Evolutionary conservation across 2,797 vertebrate species (phyloP).

Genomic region (Glossophaga mutica): DNA sequence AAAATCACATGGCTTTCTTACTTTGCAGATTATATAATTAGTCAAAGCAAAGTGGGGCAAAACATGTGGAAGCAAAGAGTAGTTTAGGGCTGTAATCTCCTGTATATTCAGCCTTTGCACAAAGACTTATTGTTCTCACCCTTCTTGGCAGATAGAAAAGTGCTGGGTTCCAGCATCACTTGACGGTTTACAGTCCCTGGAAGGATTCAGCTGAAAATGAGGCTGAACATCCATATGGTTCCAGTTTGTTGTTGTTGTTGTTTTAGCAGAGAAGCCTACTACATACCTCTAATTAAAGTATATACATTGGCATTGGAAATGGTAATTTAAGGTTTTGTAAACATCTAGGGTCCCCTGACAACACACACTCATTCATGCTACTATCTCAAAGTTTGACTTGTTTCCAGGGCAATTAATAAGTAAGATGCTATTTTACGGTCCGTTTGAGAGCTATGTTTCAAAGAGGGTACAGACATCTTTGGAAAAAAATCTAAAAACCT

Average conservation of each 20-base stretch:
- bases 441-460: background rate
- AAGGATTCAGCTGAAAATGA: constrained; percentile 46
- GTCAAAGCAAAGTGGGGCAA: constrained; percentile 8
- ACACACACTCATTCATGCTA: constrained; percentile 11
- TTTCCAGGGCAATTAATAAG: background rate
- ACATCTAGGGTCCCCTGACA: background rate
- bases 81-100: background rate
- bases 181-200: constrained; percentile 38
- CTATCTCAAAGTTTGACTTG: constrained; percentile 4
- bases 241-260: background rate
- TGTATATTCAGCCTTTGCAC: constrained; percentile 33
- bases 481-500: background rate
- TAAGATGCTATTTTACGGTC: background rate
- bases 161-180: constrained; percentile 8
- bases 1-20: constrained; percentile 15
- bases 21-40: constrained; percentile 26
- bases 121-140: constrained; percentile 43
- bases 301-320: background rate
- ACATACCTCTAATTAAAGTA: constrained; percentile 35
- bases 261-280: background rate
- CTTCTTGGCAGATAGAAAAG: constrained; percentile 41
- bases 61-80: background rate
- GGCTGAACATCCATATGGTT: background rate
- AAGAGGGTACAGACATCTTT: background rate
- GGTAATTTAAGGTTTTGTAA: constrained; percentile 7